Conservation (phyloP, 1,140 invertebrate genomes). For the Drosophila takahashii region DNA sequence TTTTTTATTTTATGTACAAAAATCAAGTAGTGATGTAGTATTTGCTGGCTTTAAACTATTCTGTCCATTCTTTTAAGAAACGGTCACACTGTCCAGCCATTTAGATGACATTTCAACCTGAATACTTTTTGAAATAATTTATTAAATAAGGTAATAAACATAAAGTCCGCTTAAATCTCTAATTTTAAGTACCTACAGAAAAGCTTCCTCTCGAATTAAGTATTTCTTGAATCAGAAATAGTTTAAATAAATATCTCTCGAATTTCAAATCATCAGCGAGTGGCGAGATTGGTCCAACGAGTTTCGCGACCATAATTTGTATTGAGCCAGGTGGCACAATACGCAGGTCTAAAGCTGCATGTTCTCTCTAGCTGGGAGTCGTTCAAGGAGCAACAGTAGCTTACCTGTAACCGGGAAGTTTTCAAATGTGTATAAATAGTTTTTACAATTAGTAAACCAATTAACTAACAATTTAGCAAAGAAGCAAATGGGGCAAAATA, state of each 20-base stretch:
- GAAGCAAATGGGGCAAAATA: too few species aligned
- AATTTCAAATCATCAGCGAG: not conserved
- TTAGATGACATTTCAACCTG: not conserved
- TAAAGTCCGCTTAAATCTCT: not conserved
- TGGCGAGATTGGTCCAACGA: not conserved
- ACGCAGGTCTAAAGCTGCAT: not conserved
- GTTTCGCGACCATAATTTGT: not conserved
- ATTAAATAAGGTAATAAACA: not conserved
- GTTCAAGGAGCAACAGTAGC: not conserved
- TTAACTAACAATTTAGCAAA: too few species aligned
- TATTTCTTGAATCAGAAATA: not conserved
- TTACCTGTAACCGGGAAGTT: not conserved
- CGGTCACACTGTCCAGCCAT: not conserved
- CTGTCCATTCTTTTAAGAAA: too few species aligned
- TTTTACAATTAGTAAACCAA: not conserved
- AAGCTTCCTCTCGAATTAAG: too few species aligned
- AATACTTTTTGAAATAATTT: not conserved
- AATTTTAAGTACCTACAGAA: not conserved
- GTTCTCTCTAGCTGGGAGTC: not conserved
- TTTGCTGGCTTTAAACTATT: too few species aligned
- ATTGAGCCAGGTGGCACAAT: not conserved
- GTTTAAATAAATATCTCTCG: not conserved
- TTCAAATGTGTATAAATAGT: not conserved
- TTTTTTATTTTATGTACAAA: too few species aligned
- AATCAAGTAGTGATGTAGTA: too few species aligned